phyloP scores from a whole-genome alignment of 2,797 vertebrate species.

The Pseudochirops cupreus region DNA sequence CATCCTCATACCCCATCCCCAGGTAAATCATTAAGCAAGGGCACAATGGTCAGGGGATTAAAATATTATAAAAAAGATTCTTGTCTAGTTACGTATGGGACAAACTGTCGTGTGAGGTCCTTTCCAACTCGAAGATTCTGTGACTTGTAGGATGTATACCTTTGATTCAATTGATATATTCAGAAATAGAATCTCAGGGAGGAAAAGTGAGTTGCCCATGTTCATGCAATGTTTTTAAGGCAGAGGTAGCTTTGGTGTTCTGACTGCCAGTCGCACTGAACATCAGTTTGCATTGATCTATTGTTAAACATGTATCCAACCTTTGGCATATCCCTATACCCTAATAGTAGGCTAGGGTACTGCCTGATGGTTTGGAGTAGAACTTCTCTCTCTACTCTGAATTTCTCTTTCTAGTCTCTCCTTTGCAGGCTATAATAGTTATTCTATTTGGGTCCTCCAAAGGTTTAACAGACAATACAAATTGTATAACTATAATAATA shows the following conservation, averaged over 20 bases:
- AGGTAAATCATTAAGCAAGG: not conserved
- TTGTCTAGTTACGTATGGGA: not conserved
- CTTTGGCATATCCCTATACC: not conserved
- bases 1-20: not conserved
- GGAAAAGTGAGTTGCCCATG: not conserved
- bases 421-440: not conserved
- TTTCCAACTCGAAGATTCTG: not conserved
- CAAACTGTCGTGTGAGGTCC: not conserved
- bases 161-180: not conserved
- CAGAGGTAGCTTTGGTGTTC: not conserved
- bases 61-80: not conserved
- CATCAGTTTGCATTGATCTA: not conserved
- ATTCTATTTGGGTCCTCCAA: not conserved
- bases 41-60: not conserved
- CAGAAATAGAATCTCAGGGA: not conserved
- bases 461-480: not conserved
- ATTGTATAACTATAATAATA: not conserved
- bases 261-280: not conserved
- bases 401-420: not conserved
- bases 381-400: not conserved
- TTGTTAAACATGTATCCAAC: not conserved
- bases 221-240: not conserved
- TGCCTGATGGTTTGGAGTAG: not conserved
- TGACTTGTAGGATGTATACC: not conserved
- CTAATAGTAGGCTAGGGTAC: not conserved